Evolutionary conservation across 2,113 vertebrate species (phyloP).

Genomic region (Fregata magnificens): DNA sequence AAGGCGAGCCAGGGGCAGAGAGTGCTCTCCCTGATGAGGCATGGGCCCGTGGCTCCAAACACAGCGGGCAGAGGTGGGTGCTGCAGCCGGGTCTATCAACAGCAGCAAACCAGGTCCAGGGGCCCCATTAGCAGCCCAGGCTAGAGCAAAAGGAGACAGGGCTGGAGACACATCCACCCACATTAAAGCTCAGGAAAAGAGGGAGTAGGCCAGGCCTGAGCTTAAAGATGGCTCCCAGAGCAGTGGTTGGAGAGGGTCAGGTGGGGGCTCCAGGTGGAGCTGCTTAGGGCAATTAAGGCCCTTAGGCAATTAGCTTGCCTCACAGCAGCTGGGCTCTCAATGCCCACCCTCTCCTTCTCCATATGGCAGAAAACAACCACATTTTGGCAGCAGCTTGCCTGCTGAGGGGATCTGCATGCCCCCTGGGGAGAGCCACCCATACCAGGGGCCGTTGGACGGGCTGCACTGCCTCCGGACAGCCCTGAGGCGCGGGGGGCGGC

Average conservation of each 20-base stretch:
- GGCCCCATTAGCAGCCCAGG: rapidly evolving
- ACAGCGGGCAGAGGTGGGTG: rapidly evolving
- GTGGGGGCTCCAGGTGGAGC: neutral
- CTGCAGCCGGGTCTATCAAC: neutral
- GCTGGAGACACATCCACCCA: rapidly evolving
- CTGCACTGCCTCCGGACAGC: neutral
- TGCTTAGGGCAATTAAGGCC: neutral
- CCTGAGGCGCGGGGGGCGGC: neutral
- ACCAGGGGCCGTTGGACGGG: rapidly evolving
- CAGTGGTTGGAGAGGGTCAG: neutral
- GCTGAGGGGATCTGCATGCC: neutral
- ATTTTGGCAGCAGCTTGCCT: neutral
- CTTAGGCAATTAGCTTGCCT: neutral
- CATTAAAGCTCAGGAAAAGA: rapidly evolving
- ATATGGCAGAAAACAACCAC: neutral
- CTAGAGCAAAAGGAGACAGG: neutral
- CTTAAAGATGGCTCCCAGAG: neutral
- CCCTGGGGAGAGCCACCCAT: neutral
- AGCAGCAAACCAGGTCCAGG: neutral
- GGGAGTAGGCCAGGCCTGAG: rapidly evolving
- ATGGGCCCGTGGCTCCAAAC: rapidly evolving
- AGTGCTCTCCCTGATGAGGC: rapidly evolving
- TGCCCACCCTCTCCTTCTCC: neutral
- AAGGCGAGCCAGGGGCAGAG: neutral
- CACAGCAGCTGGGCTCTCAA: neutral